phyloP scores from a whole-genome alignment of 2,888 invertebrate species.

The Junonia oenone region DNA sequence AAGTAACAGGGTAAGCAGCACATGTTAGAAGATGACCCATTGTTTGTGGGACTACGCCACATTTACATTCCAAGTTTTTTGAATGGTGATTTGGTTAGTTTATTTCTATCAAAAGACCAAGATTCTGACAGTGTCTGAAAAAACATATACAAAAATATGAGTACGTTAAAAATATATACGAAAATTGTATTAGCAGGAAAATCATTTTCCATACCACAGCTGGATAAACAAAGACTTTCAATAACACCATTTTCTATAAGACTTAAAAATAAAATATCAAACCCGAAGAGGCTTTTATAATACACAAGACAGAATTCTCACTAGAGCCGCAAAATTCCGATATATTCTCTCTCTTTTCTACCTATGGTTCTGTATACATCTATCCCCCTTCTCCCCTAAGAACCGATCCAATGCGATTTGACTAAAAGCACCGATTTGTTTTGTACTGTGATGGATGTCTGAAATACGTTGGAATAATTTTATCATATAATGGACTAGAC shows the following conservation, averaged over 20 bases:
- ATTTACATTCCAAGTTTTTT: no score
- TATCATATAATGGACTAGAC: not conserved
- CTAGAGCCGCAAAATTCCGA: not conserved
- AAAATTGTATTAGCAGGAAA: no score
- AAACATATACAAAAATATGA: no score
- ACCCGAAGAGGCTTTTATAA: not conserved
- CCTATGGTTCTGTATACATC: not conserved
- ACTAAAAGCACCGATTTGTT: slow-evolving; percentile 41
- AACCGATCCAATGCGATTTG: slow-evolving; percentile 33
- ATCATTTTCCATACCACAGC: no score
- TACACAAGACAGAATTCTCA: not conserved
- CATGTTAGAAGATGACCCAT: no score
- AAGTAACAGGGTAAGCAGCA: no score
- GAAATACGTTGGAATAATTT: slow-evolving; percentile 4
- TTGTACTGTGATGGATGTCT: slow-evolving; percentile 25
- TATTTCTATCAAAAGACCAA: no score
- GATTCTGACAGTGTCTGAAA: no score
- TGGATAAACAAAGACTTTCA: not conserved
- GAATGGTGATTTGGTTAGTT: no score
- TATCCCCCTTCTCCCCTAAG: slow-evolving; percentile 15
- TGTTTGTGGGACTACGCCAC: no score
- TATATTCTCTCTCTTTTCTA: not conserved
- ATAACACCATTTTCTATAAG: not conserved
- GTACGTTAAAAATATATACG: no score
- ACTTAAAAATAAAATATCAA: not conserved